Base-by-base conservation (phyloP, 2,888 invertebrate species). In the Drosophila neotestacea region DNA sequence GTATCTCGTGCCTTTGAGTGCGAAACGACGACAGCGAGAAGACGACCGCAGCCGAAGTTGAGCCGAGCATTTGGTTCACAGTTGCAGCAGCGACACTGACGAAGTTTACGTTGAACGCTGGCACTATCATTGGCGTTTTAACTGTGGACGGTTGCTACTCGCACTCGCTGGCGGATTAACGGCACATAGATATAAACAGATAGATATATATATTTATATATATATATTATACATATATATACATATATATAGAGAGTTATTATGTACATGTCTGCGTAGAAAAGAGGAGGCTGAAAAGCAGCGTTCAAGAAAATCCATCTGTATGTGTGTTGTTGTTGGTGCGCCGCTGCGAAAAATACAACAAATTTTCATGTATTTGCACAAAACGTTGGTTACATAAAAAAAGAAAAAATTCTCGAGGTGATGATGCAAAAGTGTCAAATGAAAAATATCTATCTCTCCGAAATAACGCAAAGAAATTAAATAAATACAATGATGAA, bases 71-170 rank as follows among this genome's bases (percentile, higher is more conserved):
- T 44, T 59, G 27, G 58, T 60, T 69, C 69, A 54, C 62, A 64
- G 73, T 66, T 79, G 82, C 79, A 78, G 68, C 75, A 73, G 72
- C 62, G 70, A 70, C 63, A 63, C 59, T 73, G 44, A 61, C 68
- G 61, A 71, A 56, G 68, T 70, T 62, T 65, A 55, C 69, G 56
- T 58, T 68, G 59, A 64, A 51, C 47, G 46, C 73, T 75, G 79
- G 69, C 85, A 87, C 89, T 90, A 90, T 90, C 92, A 92, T 92
- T 92, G 92, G 92, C 91, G 92, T 92, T 92, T 92, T 90, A 92
- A 91, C 92, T 92, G 91, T 91, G 91, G 90, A 92, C 92, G 90
- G 91, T 90, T 89, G 90, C 86, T 87, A 83, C 81, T 87, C 90
- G 86, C 78, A 85, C 69, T 89, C 86, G 90, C 76, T 80, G 79